Conservation (phyloP, 1,140 invertebrate species). For the Nephotettix cincticeps region DNA sequence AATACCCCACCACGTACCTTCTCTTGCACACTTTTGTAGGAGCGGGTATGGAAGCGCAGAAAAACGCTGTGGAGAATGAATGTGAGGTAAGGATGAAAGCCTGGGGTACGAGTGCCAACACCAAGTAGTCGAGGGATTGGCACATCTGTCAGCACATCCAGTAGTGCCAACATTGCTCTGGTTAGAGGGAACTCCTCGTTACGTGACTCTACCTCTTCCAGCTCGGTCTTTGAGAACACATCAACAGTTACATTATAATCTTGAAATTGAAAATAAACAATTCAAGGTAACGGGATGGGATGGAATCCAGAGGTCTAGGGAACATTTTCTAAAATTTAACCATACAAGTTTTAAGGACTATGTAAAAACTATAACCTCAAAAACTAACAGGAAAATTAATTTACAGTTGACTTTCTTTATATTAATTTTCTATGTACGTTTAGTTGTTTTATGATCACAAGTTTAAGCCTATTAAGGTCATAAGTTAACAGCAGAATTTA, state of each 20-base stretch:
- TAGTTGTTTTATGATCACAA: no score
- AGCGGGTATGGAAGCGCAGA: slow-evolving; percentile 71
- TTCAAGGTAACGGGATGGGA: no score
- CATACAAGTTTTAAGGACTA: no score
- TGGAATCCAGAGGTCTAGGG: no score
- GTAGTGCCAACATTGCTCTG: slow-evolving; percentile 72
- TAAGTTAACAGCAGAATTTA: no score
- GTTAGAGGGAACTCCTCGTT: slow-evolving; percentile 86
- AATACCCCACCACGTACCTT: no score
- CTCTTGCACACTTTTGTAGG: slow-evolving; percentile 74
- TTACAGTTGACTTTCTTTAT: no score
- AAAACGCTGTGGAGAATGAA: slow-evolving; percentile 80
- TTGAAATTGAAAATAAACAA: neutral
- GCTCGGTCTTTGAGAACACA: slow-evolving; percentile 54
- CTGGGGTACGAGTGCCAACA: slow-evolving; percentile 74
- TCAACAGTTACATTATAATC: neutral
- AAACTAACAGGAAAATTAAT: no score
- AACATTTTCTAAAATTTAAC: no score
- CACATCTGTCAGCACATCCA: slow-evolving; percentile 74
- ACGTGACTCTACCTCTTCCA: slow-evolving; percentile 79
- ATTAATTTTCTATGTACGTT: no score
- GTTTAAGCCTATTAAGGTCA: no score
- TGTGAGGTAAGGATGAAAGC: slow-evolving; percentile 85
- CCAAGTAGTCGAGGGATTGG: slow-evolving; percentile 77
- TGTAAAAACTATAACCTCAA: no score